phyloP scores from a whole-genome alignment of 2,113 vertebrate genomes.

The Cathartes aura region DNA sequence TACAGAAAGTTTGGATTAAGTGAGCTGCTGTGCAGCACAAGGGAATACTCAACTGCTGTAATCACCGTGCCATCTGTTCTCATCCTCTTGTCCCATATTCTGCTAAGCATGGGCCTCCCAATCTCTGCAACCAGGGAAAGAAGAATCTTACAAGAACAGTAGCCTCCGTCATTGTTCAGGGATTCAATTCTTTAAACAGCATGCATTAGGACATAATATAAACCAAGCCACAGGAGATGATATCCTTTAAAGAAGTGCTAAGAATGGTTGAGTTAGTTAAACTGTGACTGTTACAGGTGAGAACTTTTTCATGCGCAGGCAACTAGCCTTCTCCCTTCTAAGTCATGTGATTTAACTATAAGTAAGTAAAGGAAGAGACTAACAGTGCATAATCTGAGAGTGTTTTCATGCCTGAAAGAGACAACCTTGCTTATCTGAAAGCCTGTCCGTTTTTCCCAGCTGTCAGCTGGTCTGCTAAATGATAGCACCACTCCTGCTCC shows the following conservation, averaged over 20 bases:
- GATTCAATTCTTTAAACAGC: not conserved
- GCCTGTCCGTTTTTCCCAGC: not conserved
- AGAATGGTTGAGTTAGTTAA: not conserved
- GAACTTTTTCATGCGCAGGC: not conserved
- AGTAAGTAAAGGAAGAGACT: not conserved
- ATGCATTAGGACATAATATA: not conserved
- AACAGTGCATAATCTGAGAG: not conserved
- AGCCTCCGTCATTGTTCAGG: not conserved
- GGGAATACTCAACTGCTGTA: not conserved
- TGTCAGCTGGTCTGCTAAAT: not conserved
- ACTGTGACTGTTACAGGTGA: not conserved
- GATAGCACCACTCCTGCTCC: not conserved
- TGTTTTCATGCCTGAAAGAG: not conserved
- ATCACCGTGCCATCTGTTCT: slow-evolving; percentile 33
- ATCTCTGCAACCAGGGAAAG: not conserved
- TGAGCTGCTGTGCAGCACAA: not conserved
- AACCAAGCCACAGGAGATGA: not conserved
- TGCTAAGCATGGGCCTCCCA: not conserved
- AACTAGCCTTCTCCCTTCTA: not conserved
- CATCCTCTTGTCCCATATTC: slow-evolving; percentile 27
- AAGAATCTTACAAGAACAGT: not conserved
- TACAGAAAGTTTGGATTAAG: not conserved
- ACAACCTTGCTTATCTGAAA: not conserved
- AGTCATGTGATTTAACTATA: not conserved
- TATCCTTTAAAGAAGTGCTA: not conserved